Evolutionary conservation across 2,888 invertebrate genomes (phyloP).

Genomic region (Elysia crispata): DNA sequence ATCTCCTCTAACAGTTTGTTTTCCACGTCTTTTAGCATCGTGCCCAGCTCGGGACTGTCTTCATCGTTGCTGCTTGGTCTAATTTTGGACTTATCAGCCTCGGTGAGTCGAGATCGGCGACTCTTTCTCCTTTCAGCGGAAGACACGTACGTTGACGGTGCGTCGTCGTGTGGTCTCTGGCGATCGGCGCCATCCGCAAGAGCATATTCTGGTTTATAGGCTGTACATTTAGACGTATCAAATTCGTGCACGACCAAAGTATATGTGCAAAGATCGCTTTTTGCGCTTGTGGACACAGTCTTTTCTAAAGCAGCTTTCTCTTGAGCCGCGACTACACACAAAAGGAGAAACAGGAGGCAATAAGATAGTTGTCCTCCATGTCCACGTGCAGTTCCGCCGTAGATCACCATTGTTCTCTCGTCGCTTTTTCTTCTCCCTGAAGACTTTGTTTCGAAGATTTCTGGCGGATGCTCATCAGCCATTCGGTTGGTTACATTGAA

Average conservation of each 20-base stretch:
- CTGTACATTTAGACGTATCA: constrained; percentile 63
- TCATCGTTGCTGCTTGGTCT: neutral
- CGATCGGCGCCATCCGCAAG: constrained; percentile 24
- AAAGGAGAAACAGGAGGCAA: too few species aligned
- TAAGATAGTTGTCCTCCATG: too few species aligned
- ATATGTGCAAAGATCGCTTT: constrained; percentile 58
- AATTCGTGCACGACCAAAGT: constrained; percentile 70
- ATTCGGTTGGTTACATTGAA: too few species aligned
- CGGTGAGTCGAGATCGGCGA: neutral
- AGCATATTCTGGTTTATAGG: constrained; percentile 53
- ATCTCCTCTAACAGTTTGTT: constrained; percentile 60
- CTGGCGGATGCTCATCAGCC: too few species aligned
- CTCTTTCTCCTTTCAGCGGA: neutral
- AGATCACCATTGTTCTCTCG: neutral
- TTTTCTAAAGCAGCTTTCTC: neutral
- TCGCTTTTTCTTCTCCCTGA: too few species aligned
- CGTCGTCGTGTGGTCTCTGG: constrained; percentile 2
- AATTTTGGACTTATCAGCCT: neutral
- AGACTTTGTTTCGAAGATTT: too few species aligned
- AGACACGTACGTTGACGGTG: neutral
- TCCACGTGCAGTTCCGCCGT: too few species aligned
- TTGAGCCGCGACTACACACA: too few species aligned
- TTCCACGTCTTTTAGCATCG: constrained; percentile 54
- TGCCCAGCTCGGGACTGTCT: neutral
- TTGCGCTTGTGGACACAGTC: constrained; percentile 24